Base-by-base conservation (phyloP, 2,888 invertebrate genomes). In the Podabrus alpinus region DNA sequence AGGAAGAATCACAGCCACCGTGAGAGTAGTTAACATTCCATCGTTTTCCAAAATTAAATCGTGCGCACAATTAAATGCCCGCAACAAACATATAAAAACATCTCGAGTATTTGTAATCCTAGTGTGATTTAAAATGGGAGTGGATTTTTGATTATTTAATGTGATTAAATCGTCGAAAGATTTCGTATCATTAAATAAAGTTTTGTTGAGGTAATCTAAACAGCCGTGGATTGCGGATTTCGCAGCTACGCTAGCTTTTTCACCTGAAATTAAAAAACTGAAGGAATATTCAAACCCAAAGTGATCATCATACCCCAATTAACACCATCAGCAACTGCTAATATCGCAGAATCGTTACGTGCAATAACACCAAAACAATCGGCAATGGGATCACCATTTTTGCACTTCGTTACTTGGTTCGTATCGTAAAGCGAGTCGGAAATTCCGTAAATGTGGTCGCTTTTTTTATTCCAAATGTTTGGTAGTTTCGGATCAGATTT, bases 251-350 rank as follows among this genome's bases (percentile, higher is more conserved):
- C 94, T 91, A 17, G 96, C 94, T 82, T 95, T 95, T 84, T 95
- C 94, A 75, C 91, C 91, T 91, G 77, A 64, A 83, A 84, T 69
- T 66, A 66, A 61, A 15, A 21, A 59, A 29, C 5, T 45, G n/a
- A 66, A 21, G 11, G 21, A 25, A 19, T 17, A 10, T 15, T 59
- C 25, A 15, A 68, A 74, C 59, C 15, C 61, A 16, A 16, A 15
- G 7, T 15, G 17, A 1, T 15, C 13, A 45, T 59, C 84, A 85
- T 83, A 86, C 96, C 96, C 96, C 96, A 97, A 87, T 97, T 96
- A 2, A 96, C 96, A 19, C 96, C 96, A 88, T 96, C 96, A 3
- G 96, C 96, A 73, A 97, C 90, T 13, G 94, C 93, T 86, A 96
- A 88, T 73, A 95, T 90, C 15, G 94, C 93, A 77, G 92, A 93